Evolutionary conservation across 2,113 vertebrate species (phyloP), one percentile per base, ranked within the genome.

Genomic region (Halcyon senegalensis): DNA sequence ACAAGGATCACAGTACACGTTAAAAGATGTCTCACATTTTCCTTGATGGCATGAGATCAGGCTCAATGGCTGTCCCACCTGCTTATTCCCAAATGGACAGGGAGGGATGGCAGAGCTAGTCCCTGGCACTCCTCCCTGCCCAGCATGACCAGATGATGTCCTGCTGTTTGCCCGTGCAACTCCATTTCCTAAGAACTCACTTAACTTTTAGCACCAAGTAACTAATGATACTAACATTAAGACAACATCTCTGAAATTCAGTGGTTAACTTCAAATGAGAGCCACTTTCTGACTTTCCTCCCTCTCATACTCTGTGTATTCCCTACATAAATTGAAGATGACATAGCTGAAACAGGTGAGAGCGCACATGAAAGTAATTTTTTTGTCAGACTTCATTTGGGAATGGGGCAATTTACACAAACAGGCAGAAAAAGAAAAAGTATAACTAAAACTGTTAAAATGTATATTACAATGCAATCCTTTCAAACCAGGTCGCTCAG

Each of bases 81-180:
- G 16, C 4, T 7, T 53, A 72, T 10, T 73, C 73, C 58, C 48
- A 84, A 16, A 1, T 19, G 16, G 58, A 60, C 5, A 37, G 25
- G 16, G 21, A 72, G 9, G 8, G 30, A 64, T 7, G 9, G 48
- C 23, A 93, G 39, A 69, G 35, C 25, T 39, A 13, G 11, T 46
- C 60, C 44, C 33, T 69, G 39, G 35, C 1, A 3, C 17, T 39
- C 11, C 6, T 19, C 19, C 39, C n/a, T 20, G 39, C 15, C 27
- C 39, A 44, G 15, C 41, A 41, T 1, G 3, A 43, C 46, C 44
- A 51, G 17, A 13, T 53, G 8, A 33, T 33, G 11, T 20, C 27
- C 30, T 0, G 0, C 35, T 12, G 13, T 15, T 16, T 16, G 9
- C 13, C 11, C 0, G 1, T 28, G 18, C 24, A 68, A 77, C 43